phyloP scores from a whole-genome alignment of 2,113 vertebrate genomes.

The Chlamydotis undulata region DNA sequence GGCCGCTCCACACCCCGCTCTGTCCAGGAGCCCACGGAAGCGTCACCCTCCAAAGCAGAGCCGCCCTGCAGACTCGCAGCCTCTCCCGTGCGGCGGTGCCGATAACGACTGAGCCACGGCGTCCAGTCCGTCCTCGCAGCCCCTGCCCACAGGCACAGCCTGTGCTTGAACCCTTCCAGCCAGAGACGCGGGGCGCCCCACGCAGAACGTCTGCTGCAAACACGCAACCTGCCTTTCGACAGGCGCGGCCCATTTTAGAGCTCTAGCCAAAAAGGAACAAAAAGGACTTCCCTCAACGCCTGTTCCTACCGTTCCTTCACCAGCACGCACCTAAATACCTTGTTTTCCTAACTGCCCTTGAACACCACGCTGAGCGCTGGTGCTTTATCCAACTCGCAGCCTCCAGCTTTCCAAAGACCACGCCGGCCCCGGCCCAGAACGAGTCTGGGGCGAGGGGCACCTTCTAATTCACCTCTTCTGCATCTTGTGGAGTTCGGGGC shows the following conservation, averaged over 20 bases:
- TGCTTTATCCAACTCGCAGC: background rate
- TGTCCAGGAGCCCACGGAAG: fast-evolving
- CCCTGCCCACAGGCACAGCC: background rate
- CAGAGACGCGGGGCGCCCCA: background rate
- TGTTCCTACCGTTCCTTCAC: background rate
- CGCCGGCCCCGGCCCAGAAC: background rate
- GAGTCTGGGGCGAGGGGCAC: background rate
- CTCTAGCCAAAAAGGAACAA: background rate
- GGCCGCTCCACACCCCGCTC: background rate
- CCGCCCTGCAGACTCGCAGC: background rate
- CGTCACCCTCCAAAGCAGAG: background rate
- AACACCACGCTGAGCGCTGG: background rate
- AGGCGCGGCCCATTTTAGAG: background rate
- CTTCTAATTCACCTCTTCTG: background rate
- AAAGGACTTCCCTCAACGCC: background rate
- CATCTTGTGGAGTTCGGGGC: background rate
- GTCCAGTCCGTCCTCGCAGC: background rate
- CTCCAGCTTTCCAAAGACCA: background rate
- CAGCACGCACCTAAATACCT: background rate
- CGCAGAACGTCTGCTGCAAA: background rate
- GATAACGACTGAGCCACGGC: fast-evolving
- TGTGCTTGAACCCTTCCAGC: no score
- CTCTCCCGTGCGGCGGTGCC: fast-evolving
- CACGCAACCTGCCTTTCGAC: no score
- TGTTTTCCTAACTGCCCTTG: background rate